Percentiles rank a stretch among this genome's conserved stretches.
These are phyloP conservation scores for Eriosoma lanigerum DNA, from an alignment of 1,140 invertebrate genomes.

Conservation along the genomic window DNA sequence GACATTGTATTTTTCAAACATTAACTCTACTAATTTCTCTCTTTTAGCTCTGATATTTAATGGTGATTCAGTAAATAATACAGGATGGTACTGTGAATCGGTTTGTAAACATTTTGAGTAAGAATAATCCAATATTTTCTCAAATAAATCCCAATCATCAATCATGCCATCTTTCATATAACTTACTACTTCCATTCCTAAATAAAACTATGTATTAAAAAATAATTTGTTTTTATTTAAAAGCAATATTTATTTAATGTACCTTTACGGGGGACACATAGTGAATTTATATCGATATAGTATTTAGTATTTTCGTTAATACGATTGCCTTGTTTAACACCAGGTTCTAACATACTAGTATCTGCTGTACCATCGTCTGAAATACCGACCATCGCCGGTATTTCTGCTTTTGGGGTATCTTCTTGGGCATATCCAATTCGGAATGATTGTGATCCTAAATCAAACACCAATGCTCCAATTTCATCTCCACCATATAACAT, in stretches of 20 bases:
- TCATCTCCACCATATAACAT: constrained; percentile 92
- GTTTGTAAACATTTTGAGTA: constrained; percentile 78
- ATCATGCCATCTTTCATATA: constrained; percentile 89
- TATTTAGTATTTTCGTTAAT: constrained; percentile 66
- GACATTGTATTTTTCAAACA: constrained; percentile 91
- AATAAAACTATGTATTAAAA: neutral
- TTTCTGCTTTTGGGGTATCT: constrained; percentile 84
- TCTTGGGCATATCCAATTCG: constrained; percentile 86
- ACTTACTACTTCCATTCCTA: constrained; percentile 69
- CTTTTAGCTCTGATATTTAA: constrained; percentile 80
- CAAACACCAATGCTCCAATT: constrained; percentile 96
- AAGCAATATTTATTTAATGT: neutral
- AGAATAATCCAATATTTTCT: constrained; percentile 79
- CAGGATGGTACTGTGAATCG: constrained; percentile 78
- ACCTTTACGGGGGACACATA: constrained; percentile 83
- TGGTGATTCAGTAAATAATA: constrained; percentile 83
- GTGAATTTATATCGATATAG: constrained; percentile 74
- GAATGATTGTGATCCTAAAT: constrained; percentile 88
- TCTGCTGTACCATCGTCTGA: constrained; percentile 66
- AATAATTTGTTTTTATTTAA: neutral
- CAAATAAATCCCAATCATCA: constrained; percentile 90
- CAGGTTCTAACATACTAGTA: constrained; percentile 65
- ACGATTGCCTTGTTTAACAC: constrained; percentile 58
- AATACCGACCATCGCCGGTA: constrained; percentile 75
- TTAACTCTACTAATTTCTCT: constrained; percentile 82